These are phyloP conservation scores for Lacerta viridis DNA, from an alignment of 2,797 vertebrate genomes.

Conservation along the genomic window DNA sequence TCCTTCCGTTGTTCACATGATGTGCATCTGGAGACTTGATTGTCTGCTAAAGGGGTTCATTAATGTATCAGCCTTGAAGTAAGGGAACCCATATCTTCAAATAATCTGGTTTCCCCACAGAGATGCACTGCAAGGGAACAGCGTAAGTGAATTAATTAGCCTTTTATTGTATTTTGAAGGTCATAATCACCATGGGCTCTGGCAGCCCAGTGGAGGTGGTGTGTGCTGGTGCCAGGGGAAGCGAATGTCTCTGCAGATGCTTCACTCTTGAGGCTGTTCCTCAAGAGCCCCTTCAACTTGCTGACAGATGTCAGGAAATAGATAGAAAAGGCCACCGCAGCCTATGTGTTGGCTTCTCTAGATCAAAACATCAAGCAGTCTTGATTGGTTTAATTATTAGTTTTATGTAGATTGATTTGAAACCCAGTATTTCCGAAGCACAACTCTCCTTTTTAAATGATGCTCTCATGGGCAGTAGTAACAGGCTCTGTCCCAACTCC, in stretches of 20 bases:
- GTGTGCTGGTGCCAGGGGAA: background rate
- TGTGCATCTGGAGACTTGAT: background rate
- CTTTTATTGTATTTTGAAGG: conserved; percentile 36
- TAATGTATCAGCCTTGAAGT: conserved; percentile 8
- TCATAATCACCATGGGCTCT: background rate
- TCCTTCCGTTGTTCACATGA: background rate
- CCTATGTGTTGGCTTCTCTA: background rate
- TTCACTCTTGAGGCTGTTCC: background rate
- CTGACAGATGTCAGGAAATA: background rate
- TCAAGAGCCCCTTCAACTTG: background rate
- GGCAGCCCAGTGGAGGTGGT: background rate
- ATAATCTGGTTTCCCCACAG: conserved; percentile 16
- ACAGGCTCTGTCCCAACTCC: no score
- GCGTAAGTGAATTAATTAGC: conserved; percentile 31
- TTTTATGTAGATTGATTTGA: background rate
- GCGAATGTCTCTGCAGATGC: background rate
- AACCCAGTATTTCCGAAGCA: background rate
- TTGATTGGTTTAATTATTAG: background rate
- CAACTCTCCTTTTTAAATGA: background rate
- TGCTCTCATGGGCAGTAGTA: no score
- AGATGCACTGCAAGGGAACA: conserved; percentile 1
- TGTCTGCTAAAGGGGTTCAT: background rate
- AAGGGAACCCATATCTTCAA: conserved; percentile 20
- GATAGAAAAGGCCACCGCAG: no score
- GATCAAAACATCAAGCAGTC: background rate